Base-by-base conservation (phyloP, 2,888 invertebrate species). In the Criorhina ranunculi region DNA sequence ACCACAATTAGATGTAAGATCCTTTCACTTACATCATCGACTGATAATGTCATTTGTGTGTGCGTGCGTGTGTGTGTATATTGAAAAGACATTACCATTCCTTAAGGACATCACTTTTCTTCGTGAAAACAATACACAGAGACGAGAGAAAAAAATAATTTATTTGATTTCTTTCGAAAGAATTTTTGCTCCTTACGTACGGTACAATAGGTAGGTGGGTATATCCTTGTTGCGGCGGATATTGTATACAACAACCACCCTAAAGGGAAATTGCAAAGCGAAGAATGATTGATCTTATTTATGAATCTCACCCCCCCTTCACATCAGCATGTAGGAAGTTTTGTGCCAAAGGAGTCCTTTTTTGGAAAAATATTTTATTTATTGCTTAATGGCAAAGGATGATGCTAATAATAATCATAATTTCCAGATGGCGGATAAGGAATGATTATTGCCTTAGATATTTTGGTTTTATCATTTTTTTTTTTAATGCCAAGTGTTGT, bases 391-490 rank as follows among this genome's bases (percentile, higher is more conserved):
- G 67, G 31, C 62, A 70, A 70, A 53, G 64, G 79, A 79, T 75
- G 79, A 73, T 75, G 57, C 73, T 83, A 73, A 83, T 79, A 83
- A 83, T 83, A 83, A 79, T 79, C 79, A 79, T 83, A 83, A 83
- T 73, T 79, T 78, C 83, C 83, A 83, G 83, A 83, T 83, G 83
- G 73, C 69, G 79, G 79, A 79, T 83, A 83, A 83, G 79, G 73
- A 83, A 83, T 79, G 83, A 83, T 83, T 83, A 83, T 83, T 73
- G 73, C 62, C 51, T 51, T 62, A 60, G 67, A 76, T 69, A 69
- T 64, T 67, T 78, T 42, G 73, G 40, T 69, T 60, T 60, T 51
- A 37, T 69, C 55, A 44, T 64, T 33, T 64, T 57, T 51, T 62
- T 35, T 46, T 78, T 49, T 76, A 40, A 66, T 46, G 17, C 57